phyloP scores from a whole-genome alignment of 2,797 vertebrate genomes.

The Sebastes melanostomus region DNA sequence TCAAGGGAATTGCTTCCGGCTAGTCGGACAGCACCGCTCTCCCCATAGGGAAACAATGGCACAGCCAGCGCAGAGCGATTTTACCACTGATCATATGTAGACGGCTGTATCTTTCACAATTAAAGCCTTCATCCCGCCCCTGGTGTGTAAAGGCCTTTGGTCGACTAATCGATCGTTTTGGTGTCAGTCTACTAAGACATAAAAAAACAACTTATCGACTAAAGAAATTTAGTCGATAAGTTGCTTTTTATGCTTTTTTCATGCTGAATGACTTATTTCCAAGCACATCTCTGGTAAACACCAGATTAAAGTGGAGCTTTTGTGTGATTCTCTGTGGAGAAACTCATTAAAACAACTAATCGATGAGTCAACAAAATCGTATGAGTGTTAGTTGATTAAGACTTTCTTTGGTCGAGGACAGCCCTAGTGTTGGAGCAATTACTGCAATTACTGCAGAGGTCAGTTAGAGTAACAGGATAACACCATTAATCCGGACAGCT shows the following conservation, averaged over 20 bases:
- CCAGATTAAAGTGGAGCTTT: background rate
- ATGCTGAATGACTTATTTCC: background rate
- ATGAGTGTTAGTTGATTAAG: background rate
- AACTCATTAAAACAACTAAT: background rate
- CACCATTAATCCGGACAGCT: conserved; percentile 26
- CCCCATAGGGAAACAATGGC: too few relatives aligned
- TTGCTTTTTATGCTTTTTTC: too few relatives aligned
- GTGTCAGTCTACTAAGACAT: too few relatives aligned
- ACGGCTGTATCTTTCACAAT: too few relatives aligned
- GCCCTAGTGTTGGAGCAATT: background rate
- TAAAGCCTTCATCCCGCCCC: background rate
- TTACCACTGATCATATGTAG: too few relatives aligned
- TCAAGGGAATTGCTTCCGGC: too few relatives aligned
- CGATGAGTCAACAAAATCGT: background rate
- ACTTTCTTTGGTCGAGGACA: too few relatives aligned
- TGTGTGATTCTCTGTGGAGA: background rate
- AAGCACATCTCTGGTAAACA: background rate
- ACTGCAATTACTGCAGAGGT: conserved; percentile 15
- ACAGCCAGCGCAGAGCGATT: too few relatives aligned
- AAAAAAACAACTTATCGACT: too few relatives aligned
- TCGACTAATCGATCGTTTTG: background rate
- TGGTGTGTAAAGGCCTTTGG: background rate
- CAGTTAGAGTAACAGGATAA: conserved; percentile 2
- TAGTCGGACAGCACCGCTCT: too few relatives aligned
- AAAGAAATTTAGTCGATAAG: too few relatives aligned